Percentiles rank a stretch among this genome's conserved stretches.
Evolutionary conservation across 2,113 vertebrate species (phyloP).

Genomic region (Campylomormyrus numenius): DNA sequence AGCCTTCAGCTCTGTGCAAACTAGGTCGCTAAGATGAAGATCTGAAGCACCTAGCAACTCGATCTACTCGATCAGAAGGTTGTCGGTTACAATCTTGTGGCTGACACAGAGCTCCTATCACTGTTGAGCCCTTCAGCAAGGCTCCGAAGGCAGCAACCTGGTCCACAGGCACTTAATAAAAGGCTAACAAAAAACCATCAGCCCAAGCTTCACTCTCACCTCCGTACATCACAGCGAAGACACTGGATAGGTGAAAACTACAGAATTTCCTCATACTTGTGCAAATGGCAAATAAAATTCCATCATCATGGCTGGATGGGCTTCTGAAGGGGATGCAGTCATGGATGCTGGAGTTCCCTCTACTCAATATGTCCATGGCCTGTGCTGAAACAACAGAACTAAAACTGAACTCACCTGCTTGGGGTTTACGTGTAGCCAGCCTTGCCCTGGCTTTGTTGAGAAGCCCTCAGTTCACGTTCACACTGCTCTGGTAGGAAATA

Average conservation of each 20-base stretch:
- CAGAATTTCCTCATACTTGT: background rate
- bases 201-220: background rate
- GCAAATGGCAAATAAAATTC: background rate
- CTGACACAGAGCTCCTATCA: background rate
- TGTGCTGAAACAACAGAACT: background rate
- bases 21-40: background rate
- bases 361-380: background rate
- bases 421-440: background rate
- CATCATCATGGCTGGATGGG: background rate
- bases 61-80: background rate
- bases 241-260: background rate
- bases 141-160: background rate
- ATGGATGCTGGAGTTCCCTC: background rate
- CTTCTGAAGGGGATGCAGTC: background rate
- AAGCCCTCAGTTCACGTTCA: background rate
- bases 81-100: background rate
- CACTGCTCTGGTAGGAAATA: background rate
- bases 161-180: background rate
- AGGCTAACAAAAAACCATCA: background rate
- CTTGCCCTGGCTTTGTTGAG: background rate
- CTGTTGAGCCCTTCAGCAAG: background rate
- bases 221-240: background rate
- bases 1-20: background rate
- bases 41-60: background rate
- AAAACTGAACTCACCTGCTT: background rate